phyloP scores from a whole-genome alignment of 1,140 invertebrate species.

The Branchinecta lindahli region DNA sequence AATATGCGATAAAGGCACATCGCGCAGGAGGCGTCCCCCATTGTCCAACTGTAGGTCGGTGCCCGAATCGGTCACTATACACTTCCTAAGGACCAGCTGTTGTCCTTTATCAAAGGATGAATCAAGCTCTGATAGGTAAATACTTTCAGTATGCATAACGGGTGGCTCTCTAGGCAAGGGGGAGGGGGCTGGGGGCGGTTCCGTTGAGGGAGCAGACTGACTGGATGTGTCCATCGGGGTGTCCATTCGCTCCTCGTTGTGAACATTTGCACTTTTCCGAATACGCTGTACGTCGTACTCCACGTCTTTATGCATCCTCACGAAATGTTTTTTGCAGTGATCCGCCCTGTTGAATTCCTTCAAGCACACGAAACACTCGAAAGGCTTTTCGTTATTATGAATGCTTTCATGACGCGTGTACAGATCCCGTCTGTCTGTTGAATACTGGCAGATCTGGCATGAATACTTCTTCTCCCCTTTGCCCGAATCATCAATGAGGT shows the following conservation, averaged over 20 bases:
- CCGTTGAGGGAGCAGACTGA: constrained; percentile 23
- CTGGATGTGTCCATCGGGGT: constrained; percentile 11
- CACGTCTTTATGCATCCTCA: constrained; percentile 37
- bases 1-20: background rate
- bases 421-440: constrained; percentile 76
- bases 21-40: background rate
- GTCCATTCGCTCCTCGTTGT: background rate
- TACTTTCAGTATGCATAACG: background rate
- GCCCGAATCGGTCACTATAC: background rate
- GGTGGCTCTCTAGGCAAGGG: constrained; percentile 11
- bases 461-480: constrained; percentile 52
- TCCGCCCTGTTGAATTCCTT: constrained; percentile 87
- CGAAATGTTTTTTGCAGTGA: constrained; percentile 84
- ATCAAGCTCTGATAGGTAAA: background rate
- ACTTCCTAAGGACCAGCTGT: background rate
- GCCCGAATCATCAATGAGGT: constrained; percentile 30
- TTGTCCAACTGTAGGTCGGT: background rate
- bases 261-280: background rate
- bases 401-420: constrained; percentile 93
- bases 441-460: constrained; percentile 70
- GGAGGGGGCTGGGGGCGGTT: constrained; percentile 21
- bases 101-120: background rate
- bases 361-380: constrained; percentile 76
- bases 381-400: constrained; percentile 80
- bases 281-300: background rate